Conservation (phyloP, 2,797 vertebrate genomes). For the Malacoctenus gilli region DNA sequence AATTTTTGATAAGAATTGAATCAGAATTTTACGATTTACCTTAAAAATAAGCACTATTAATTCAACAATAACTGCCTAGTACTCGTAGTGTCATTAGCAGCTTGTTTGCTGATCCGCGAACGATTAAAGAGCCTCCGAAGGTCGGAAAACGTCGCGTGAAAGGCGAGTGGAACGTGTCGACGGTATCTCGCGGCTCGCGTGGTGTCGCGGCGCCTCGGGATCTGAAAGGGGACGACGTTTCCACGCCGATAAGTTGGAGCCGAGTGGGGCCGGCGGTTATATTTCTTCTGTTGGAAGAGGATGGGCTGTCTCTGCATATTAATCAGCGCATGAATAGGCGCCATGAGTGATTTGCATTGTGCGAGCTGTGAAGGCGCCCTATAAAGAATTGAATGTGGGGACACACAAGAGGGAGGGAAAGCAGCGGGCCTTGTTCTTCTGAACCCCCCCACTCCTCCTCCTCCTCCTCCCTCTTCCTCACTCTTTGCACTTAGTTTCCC, state of each 20-base stretch:
- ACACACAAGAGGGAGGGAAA: constrained; percentile 38
- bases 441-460: neutral
- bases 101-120: constrained; percentile 5
- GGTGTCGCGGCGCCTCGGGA: constrained; percentile 14
- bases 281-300: constrained; percentile 77
- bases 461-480: neutral
- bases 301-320: constrained; percentile 90
- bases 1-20: too few species aligned
- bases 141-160: constrained; percentile 1
- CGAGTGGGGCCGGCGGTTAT: constrained; percentile 43
- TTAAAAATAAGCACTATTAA: neutral
- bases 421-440: constrained; percentile 81
- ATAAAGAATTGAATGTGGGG: constrained; percentile 77
- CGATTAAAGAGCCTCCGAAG: neutral
- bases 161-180: constrained; percentile 13
- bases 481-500: constrained; percentile 56
- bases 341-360: constrained; percentile 90
- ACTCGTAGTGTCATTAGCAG: neutral
- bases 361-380: constrained; percentile 81
- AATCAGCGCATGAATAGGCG: constrained; percentile 90
- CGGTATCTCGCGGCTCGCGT: constrained; percentile 29
- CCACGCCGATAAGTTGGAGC: constrained; percentile 35
- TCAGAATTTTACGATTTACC: neutral
- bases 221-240: constrained; percentile 33
- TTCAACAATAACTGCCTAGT: neutral